Evolutionary conservation across 2,113 vertebrate genomes (phyloP).

Genomic region (Setophaga kirtlandii): DNA sequence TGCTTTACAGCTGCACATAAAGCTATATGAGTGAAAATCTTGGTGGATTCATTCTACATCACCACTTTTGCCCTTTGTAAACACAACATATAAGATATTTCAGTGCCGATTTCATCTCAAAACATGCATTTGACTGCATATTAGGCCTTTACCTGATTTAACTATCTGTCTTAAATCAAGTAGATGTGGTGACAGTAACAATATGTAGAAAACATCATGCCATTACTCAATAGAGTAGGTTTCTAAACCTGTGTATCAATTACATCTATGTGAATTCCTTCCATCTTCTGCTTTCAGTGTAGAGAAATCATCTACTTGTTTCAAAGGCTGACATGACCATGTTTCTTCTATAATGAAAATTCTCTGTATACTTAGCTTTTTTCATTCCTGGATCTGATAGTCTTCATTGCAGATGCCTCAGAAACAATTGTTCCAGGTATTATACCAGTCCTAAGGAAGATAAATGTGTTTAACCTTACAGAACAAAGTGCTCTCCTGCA

Average conservation of each 20-base stretch:
- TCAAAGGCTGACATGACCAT: background rate
- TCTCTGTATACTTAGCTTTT: background rate
- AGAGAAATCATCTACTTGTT: background rate
- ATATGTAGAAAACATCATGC: background rate
- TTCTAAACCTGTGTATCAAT: background rate
- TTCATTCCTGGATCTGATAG: background rate
- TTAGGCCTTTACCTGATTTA: background rate
- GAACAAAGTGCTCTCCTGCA: background rate
- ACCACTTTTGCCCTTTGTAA: background rate
- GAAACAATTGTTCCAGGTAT: background rate
- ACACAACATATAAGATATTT: background rate
- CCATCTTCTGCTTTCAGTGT: background rate
- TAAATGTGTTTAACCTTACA: background rate
- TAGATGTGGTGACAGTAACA: background rate
- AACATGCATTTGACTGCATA: background rate
- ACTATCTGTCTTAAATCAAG: background rate
- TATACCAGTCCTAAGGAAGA: background rate
- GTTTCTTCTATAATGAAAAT: background rate
- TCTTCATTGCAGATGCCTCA: background rate
- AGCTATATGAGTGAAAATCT: background rate
- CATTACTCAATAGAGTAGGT: background rate
- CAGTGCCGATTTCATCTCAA: rapidly evolving
- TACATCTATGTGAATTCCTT: background rate
- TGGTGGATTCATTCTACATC: background rate
- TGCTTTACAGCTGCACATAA: background rate